Conservation (phyloP, 2,113 vertebrate genomes). For the Myotis brandtii region DNA sequence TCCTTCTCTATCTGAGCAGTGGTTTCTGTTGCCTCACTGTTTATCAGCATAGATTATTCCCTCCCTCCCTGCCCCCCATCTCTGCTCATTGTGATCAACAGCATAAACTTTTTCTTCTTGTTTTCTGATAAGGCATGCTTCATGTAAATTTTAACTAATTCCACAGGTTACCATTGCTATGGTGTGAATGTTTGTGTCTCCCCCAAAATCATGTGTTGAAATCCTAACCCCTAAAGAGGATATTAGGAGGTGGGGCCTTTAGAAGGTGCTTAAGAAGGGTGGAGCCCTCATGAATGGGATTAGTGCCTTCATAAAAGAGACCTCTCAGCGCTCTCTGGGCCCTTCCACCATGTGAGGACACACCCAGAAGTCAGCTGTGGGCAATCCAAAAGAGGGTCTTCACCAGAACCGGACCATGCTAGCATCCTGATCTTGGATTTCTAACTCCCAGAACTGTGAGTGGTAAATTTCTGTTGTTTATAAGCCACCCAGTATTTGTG, state of each 20-base stretch:
- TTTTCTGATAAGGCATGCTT: not conserved
- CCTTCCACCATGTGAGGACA: not conserved
- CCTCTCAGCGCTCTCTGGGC: no score
- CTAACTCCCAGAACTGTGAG: not conserved
- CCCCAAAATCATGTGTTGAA: not conserved
- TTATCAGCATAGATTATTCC: not conserved
- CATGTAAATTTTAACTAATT: not conserved
- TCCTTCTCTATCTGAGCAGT: no score
- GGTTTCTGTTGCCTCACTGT: not conserved
- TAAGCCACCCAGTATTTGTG: not conserved
- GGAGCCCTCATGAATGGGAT: not conserved
- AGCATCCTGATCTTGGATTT: not conserved
- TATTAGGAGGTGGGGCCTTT: not conserved
- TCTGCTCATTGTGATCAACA: not conserved
- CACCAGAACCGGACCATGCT: not conserved
- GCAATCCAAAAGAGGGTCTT: not conserved
- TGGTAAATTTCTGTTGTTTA: not conserved
- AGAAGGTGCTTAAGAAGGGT: not conserved
- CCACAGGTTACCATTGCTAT: not conserved
- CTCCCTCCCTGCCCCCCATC: fast-evolving
- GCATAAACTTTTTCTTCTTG: no score
- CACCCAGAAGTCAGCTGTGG: not conserved
- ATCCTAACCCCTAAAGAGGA: not conserved
- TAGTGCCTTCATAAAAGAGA: not conserved
- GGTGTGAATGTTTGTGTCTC: not conserved